Percentiles rank a stretch among this genome's conserved stretches.
phyloP scores from a whole-genome alignment of 2,113 vertebrate species.

The Hepsetus odoe region DNA sequence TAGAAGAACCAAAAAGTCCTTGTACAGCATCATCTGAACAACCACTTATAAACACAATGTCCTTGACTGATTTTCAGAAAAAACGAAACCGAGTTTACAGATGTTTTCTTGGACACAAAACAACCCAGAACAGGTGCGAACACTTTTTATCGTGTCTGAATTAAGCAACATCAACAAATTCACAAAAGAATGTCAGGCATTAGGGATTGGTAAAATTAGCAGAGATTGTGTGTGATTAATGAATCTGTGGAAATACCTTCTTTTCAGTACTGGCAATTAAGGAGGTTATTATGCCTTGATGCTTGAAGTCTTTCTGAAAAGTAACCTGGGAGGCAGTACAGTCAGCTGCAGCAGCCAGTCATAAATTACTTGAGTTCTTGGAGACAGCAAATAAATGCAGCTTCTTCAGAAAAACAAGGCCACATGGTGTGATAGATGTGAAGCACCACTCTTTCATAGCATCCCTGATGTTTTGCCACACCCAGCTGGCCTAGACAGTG shows the following conservation, averaged over 20 bases:
- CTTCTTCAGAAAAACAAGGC: conserved; percentile 13
- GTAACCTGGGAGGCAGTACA: conserved; percentile 3
- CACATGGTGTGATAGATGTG: neutral
- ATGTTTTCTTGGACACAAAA: neutral
- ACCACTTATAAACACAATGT: too few relatives aligned
- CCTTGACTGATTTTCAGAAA: too few relatives aligned
- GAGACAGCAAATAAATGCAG: neutral
- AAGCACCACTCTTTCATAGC: neutral
- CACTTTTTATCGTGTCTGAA: neutral
- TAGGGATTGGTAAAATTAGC: neutral
- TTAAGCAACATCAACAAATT: neutral
- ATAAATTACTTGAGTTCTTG: neutral
- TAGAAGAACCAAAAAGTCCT: too few relatives aligned
- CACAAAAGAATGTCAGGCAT: neutral
- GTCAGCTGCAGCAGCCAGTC: neutral
- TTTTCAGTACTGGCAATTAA: conserved; percentile 20
- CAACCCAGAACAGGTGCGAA: neutral
- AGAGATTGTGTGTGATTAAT: conserved; percentile 7
- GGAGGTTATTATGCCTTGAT: conserved; percentile 16
- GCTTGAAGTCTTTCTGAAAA: conserved; percentile 3
- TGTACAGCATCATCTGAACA: too few relatives aligned
- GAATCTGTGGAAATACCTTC: neutral
- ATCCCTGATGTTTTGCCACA: neutral
- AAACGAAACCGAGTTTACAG: too few relatives aligned
- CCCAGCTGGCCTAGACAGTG: conserved; percentile 1